These are phyloP conservation scores for Tetraneura akinire DNA, from an alignment of 1,140 invertebrate genomes.

Conservation along the genomic window DNA sequence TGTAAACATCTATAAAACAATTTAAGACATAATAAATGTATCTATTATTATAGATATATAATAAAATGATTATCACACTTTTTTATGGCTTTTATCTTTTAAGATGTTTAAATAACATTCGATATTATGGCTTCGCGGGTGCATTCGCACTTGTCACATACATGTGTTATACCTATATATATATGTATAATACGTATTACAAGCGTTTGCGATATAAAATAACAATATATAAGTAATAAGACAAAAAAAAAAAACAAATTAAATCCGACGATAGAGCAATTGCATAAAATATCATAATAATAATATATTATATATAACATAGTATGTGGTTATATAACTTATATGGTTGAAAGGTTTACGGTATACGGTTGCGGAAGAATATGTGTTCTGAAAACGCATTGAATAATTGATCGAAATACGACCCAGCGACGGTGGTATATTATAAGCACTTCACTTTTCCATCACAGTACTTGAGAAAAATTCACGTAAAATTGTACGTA, in stretches of 20 bases:
- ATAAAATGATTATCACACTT: not conserved
- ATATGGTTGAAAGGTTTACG: not conserved
- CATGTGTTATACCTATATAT: too few species aligned
- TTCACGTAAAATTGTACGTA: not conserved
- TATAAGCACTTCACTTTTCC: slow-evolving; percentile 1
- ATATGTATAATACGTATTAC: too few species aligned
- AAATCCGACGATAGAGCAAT: too few species aligned
- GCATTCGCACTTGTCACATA: too few species aligned
- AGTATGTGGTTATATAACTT: too few species aligned
- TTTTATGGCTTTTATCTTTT: not conserved
- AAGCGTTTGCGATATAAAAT: too few species aligned
- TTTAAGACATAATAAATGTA: not conserved
- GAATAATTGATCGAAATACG: slow-evolving; percentile 39
- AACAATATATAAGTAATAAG: too few species aligned
- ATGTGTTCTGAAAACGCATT: not conserved
- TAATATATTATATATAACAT: not conserved
- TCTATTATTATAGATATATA: not conserved
- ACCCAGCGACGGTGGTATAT: not conserved
- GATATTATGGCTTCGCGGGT: not conserved
- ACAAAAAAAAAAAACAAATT: too few species aligned
- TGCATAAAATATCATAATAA: too few species aligned
- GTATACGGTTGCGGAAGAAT: not conserved
- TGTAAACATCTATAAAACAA: not conserved
- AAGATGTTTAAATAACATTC: too few species aligned
- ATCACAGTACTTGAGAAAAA: slow-evolving; percentile 12